These are phyloP conservation scores for Chromobotia macracanthus DNA, from an alignment of 2,797 vertebrate genomes.

Conservation along the genomic window DNA sequence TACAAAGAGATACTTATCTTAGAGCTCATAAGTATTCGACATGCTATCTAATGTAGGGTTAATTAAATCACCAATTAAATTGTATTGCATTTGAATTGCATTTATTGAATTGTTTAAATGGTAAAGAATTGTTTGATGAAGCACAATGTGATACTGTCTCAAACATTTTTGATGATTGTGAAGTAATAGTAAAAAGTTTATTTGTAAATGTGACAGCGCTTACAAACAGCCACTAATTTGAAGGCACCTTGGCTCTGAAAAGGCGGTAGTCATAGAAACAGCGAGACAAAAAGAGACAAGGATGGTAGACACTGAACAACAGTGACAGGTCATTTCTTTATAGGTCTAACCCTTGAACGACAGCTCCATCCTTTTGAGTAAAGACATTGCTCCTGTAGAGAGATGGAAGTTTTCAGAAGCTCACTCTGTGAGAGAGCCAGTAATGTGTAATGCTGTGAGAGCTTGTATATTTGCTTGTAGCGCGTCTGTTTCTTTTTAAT, in stretches of 20 bases:
- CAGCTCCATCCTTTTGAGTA: constrained; percentile 63
- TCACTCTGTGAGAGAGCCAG: constrained; percentile 71
- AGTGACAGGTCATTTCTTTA: constrained; percentile 57
- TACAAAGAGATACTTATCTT: no score
- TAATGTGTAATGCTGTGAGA: constrained; percentile 54
- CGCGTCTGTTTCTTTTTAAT: neutral
- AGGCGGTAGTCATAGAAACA: constrained; percentile 50
- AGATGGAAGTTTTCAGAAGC: constrained; percentile 66
- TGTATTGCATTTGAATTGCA: no score
- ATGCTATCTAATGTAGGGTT: no score
- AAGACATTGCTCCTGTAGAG: constrained; percentile 61
- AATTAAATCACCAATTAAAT: no score
- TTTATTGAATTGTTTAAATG: no score
- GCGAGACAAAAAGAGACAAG: constrained; percentile 36
- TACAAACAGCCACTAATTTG: neutral
- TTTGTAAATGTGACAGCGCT: constrained; percentile 5
- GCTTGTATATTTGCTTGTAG: constrained; percentile 46
- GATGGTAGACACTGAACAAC: constrained; percentile 34
- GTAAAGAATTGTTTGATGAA: no score
- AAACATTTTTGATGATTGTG: neutral
- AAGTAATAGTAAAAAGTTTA: neutral
- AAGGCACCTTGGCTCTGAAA: constrained; percentile 11
- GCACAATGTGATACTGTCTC: neutral
- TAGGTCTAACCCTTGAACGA: constrained; percentile 63
- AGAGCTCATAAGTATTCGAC: no score